phyloP scores from a whole-genome alignment of 1,140 invertebrate species.

The Orchestia grillus region DNA sequence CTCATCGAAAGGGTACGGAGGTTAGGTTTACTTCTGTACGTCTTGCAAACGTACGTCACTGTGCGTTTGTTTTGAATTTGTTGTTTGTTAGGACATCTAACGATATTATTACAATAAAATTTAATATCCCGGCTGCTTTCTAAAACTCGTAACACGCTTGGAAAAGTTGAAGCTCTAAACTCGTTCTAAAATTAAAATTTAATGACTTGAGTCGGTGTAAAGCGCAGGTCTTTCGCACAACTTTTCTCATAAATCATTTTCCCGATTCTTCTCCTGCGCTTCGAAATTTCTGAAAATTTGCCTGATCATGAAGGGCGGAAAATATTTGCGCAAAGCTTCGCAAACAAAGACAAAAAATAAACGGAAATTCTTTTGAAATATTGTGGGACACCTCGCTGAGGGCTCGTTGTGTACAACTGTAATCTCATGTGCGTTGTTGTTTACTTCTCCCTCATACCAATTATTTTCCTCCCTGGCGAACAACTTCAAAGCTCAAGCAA shows the following conservation, averaged over 20 bases:
- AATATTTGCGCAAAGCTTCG: not conserved
- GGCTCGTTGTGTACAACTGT: not conserved
- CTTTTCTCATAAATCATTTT: not conserved
- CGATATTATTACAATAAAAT: no score
- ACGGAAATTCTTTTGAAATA: not conserved
- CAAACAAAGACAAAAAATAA: not conserved
- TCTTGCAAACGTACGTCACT: no score
- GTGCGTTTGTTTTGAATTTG: no score
- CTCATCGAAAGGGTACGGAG: no score
- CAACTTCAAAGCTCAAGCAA: not conserved
- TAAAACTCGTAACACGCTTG: no score
- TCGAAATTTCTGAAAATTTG: not conserved
- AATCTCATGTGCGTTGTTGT: not conserved
- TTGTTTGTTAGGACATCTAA: no score
- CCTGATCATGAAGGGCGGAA: not conserved
- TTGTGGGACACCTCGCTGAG: not conserved
- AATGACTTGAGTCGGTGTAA: not conserved
- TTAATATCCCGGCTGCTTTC: no score
- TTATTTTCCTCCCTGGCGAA: not conserved
- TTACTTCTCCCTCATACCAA: not conserved
- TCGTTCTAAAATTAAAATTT: no score
- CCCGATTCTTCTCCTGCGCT: not conserved
- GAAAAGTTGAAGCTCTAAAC: no score
- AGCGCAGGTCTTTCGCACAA: not conserved
- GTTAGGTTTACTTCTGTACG: no score